Percentiles rank a stretch among this genome's conserved stretches.
Evolutionary conservation across 2,113 vertebrate genomes (phyloP).

Genomic region (Mola mola): DNA sequence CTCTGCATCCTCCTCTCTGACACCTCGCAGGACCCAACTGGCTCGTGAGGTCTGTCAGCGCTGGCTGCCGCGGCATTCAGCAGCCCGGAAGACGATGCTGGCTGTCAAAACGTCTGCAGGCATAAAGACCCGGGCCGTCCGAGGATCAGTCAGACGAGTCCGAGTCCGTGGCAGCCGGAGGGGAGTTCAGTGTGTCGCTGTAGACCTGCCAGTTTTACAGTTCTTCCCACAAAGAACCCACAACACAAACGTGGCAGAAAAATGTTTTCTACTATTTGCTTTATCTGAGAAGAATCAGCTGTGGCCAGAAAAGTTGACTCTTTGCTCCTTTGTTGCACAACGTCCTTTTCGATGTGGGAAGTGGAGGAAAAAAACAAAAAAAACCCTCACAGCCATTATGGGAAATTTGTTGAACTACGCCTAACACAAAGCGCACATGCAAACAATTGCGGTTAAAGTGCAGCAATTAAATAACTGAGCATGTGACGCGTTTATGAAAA

Average conservation of each 20-base stretch:
- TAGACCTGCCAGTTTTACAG: neutral
- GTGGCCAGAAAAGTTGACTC: neutral
- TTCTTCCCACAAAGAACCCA: neutral
- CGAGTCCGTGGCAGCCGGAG: too few relatives aligned
- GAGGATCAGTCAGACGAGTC: too few relatives aligned
- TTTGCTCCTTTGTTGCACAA: conserved; percentile 3
- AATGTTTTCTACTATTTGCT: neutral
- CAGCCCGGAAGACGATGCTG: too few relatives aligned
- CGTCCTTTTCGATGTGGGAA: neutral
- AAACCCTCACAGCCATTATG: neutral
- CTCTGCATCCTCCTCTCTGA: too few relatives aligned
- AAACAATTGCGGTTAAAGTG: conserved; percentile 9
- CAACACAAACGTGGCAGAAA: neutral
- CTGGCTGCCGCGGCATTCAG: too few relatives aligned
- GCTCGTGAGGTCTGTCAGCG: too few relatives aligned
- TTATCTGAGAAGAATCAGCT: neutral
- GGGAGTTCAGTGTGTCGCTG: too few relatives aligned
- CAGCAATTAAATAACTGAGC: conserved; percentile 15
- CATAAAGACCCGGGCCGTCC: too few relatives aligned
- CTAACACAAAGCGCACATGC: conserved; percentile 16
- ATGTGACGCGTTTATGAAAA: too few relatives aligned
- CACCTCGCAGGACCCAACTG: too few relatives aligned
- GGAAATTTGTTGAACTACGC: conserved; percentile 9
- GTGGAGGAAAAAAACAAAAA: neutral
- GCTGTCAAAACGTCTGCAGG: too few relatives aligned